Evolutionary conservation across 2,888 invertebrate species (phyloP), one percentile per base, ranked within the genome.

Genomic region (Parasteatoda lunata): DNA sequence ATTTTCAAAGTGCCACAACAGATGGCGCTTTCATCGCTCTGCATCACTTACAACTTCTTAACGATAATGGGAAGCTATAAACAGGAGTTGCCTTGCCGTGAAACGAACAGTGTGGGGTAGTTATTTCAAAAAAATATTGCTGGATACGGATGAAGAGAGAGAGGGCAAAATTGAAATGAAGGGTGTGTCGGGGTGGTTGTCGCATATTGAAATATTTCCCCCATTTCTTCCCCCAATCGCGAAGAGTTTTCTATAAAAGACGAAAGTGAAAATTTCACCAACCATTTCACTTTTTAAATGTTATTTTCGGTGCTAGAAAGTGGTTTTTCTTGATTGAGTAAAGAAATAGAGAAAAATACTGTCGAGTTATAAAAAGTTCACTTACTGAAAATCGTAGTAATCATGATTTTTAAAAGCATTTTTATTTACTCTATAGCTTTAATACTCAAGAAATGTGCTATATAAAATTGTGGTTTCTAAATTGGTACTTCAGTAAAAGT

Each of bases 1-100:
- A 84, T 84, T 84, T 79, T 47, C 78, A 69, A 78, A 84, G 78
- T 78, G 78, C 73, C 66, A 59, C 78, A 68, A 77, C 84, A 84
- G 84, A 84, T 84, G 84, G 84, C 84, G 75, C 81, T 75, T 68
- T 64, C 69, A 59, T 68, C 81, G 75, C 69, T 70, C 45, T 9
- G 52, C 49, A 30, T 64, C 81, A 48, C 69, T 75, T 51, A 52
- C 72, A 76, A 65, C 76, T 59, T 9, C 48, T 59, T 64, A 59
- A 59, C 64, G 47, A 69, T 83, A 77, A 83, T 77, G 77, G 83
- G 15, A n/a, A 15, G 83, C 83, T 66, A 83, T 83, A 83, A 83
- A 83, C 70, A 49, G 48, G n/a, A 70, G n/a, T 49, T 70, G 54
- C 15, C 51, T 13, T n/a, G 13, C 15, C 9, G 52, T 8, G 47